These are phyloP conservation scores for honey bee (Apis mellifera) DNA, from an alignment of 1,140 invertebrate species.

Conservation along the genomic window Amel_HAv3.1 CM009945.2:6293501-6294000, in stretches of 20 bases:
- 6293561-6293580: conserved; percentile 34
- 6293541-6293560: conserved; percentile 33
- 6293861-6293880: conserved; percentile 49
- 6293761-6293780: neutral
- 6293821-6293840: conserved; percentile 18
- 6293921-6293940: conserved; percentile 64
- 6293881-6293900: conserved; percentile 57
- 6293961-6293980: conserved; percentile 72
- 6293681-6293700: too few species aligned
- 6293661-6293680: conserved; percentile 7
- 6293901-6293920: conserved; percentile 59
- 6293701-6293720: too few species aligned
- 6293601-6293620: conserved; percentile 47
- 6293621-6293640: conserved; percentile 40
- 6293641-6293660: neutral
- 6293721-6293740: too few species aligned
- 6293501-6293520: conserved; percentile 21
- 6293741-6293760: too few species aligned
- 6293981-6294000: conserved; percentile 78
- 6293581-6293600: conserved; percentile 48
- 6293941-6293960: conserved; percentile 70
- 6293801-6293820: neutral
- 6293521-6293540: conserved; percentile 50
- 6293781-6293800: neutral
- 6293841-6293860: neutral